Percentiles rank a stretch among this genome's conserved stretches.
Evolutionary conservation across 92 coral and sea anemone species (phyloP).

Genomic region (Porites lobata): DNA sequence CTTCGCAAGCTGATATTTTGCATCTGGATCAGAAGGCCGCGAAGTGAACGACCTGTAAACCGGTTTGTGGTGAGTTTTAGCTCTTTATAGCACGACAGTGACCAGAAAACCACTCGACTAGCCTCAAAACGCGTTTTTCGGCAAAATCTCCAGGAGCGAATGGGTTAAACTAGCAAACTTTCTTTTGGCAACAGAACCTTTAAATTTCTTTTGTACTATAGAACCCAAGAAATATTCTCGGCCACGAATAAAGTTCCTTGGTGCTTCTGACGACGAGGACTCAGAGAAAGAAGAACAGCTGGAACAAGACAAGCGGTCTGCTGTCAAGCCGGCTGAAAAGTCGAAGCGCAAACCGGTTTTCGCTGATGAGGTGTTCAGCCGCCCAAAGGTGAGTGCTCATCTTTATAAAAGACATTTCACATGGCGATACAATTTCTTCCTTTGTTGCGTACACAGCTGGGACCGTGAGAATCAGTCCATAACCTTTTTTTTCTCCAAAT

Average conservation of each 20-base stretch:
- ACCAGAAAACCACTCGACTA: too few relatives aligned
- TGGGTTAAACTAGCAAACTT: not conserved
- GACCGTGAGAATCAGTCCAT: too few relatives aligned
- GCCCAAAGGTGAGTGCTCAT: slow-evolving; percentile 2
- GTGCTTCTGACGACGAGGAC: slow-evolving; percentile 64
- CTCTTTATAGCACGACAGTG: too few relatives aligned
- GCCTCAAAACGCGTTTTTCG: too few relatives aligned
- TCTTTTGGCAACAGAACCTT: not conserved
- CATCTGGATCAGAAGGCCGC: too few relatives aligned
- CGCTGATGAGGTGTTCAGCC: not conserved
- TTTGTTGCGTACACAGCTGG: too few relatives aligned
- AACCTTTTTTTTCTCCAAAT: too few relatives aligned
- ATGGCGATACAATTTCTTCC: too few relatives aligned
- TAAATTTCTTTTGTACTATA: not conserved
- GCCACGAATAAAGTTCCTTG: slow-evolving; percentile 70
- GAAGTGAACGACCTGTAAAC: too few relatives aligned
- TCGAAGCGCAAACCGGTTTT: slow-evolving; percentile 13
- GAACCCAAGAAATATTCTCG: slow-evolving; percentile 25
- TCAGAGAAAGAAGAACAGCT: slow-evolving; percentile 33
- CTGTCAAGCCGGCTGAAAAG: slow-evolving; percentile 54
- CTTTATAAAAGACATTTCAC: too few relatives aligned
- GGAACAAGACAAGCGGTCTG: not conserved
- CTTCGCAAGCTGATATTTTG: too few relatives aligned
- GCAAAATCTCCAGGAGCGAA: not conserved
- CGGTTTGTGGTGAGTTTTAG: too few relatives aligned